Conservation (phyloP, 2,888 invertebrate species). For the Amorpha juglandis region DNA sequence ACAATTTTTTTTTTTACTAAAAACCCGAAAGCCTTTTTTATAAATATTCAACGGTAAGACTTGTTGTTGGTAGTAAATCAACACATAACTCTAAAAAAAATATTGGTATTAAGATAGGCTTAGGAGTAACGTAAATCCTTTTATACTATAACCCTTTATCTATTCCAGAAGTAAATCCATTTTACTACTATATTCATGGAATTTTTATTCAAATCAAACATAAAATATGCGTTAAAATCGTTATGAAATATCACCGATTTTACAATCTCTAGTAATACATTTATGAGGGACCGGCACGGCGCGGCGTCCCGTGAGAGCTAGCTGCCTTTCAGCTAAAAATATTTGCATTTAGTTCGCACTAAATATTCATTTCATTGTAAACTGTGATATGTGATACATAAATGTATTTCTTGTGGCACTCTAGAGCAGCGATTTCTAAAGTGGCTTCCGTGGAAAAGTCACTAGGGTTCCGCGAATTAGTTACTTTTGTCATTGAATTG, state of each 20-base stretch:
- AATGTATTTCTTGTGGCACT: background rate
- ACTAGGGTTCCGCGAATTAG: too few species aligned
- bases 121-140: too few species aligned
- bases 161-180: background rate
- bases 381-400: background rate
- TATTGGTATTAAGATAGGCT: too few species aligned
- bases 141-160: background rate
- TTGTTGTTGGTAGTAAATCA: too few species aligned
- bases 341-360: constrained; percentile 20
- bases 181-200: background rate
- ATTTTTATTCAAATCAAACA: constrained; percentile 1
- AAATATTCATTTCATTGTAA: constrained; percentile 8
- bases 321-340: constrained; percentile 1
- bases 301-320: background rate
- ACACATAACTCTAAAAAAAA: too few species aligned
- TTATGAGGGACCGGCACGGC: background rate
- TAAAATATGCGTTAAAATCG: background rate
- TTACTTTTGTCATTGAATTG: too few species aligned
- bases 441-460: too few species aligned
- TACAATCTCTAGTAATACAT: constrained; percentile 10
- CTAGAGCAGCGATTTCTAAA: background rate
- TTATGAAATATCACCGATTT: constrained; percentile 1
- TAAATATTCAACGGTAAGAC: too few species aligned
- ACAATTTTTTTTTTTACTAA: too few species aligned
- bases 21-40: too few species aligned